Conservation (phyloP, 1,140 invertebrate genomes). For the Brachionus rubens region DNA sequence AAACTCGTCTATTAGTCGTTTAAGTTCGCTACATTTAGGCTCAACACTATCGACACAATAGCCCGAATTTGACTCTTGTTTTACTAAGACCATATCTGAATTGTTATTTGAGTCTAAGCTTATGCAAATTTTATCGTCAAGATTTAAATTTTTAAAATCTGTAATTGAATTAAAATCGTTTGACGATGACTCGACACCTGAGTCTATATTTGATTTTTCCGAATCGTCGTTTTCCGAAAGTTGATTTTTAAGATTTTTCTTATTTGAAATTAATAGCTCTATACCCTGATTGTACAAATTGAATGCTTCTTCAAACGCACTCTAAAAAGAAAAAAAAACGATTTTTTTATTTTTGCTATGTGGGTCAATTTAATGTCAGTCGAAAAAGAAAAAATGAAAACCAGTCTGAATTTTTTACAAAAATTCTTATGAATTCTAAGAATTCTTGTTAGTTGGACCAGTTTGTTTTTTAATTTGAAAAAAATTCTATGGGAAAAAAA, state of each 20-base stretch:
- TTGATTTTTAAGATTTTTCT: slow-evolving; percentile 15
- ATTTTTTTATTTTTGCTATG: neutral
- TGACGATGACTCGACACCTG: slow-evolving; percentile 16
- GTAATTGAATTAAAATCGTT: slow-evolving; percentile 30
- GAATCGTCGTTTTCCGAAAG: neutral
- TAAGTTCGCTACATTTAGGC: slow-evolving; percentile 38
- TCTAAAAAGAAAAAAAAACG: slow-evolving; percentile 2
- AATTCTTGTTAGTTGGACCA: no score
- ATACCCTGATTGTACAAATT: slow-evolving; percentile 45
- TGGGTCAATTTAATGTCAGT: slow-evolving; percentile 32
- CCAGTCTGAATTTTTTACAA: no score
- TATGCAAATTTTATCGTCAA: neutral
- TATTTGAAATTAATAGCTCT: slow-evolving; percentile 23
- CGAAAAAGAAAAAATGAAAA: no score
- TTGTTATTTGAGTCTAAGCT: neutral
- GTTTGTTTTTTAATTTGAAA: neutral
- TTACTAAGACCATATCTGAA: slow-evolving; percentile 7
- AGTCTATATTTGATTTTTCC: slow-evolving; percentile 26
- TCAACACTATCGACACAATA: slow-evolving; percentile 41
- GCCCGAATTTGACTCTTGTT: neutral
- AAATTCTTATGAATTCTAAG: no score
- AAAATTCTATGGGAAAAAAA: neutral
- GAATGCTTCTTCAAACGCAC: slow-evolving; percentile 36
- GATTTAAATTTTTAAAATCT: slow-evolving; percentile 2
- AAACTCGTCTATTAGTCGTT: slow-evolving; percentile 36